phyloP scores from a whole-genome alignment of 2,113 vertebrate genomes.

The Phocoena sinus region DNA sequence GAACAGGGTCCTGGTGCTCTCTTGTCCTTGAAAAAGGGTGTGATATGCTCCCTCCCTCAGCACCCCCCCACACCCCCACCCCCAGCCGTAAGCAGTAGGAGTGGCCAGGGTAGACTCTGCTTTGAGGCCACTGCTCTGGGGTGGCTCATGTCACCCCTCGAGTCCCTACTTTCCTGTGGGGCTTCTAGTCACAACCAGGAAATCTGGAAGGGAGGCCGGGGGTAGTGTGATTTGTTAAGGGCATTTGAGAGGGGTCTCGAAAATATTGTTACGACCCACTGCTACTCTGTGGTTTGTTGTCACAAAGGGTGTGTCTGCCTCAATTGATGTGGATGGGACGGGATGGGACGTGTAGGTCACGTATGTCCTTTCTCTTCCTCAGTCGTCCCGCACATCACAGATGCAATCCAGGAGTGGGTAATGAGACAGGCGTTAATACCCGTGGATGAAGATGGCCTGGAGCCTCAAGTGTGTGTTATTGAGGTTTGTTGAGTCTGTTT shows the following conservation, averaged over 20 bases:
- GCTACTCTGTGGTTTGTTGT: background rate
- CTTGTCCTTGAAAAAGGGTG: background rate
- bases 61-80: background rate
- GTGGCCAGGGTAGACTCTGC: background rate
- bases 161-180: background rate
- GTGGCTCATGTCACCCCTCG: background rate
- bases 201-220: background rate
- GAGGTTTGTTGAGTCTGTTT: slow-evolving; percentile 83
- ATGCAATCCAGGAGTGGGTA: slow-evolving; percentile 98
- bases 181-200: background rate
- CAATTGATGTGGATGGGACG: background rate
- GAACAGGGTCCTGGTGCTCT: background rate
- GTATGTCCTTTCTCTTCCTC: slow-evolving; percentile 34
- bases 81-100: background rate
- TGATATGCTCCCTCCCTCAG: background rate
- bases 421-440: slow-evolving; percentile 93
- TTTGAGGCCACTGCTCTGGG: fast-evolving
- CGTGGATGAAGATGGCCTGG: slow-evolving; percentile 91
- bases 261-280: background rate
- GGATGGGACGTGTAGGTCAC: background rate
- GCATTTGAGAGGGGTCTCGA: background rate
- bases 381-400: slow-evolving; percentile 99
- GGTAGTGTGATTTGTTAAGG: background rate
- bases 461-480: slow-evolving; percentile 97
- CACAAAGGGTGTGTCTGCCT: background rate